Percentiles rank a stretch among this genome's conserved stretches.
These are phyloP conservation scores for Drosophila incognita DNA, from an alignment of 2,888 invertebrate genomes.

Conservation along the genomic window DNA sequence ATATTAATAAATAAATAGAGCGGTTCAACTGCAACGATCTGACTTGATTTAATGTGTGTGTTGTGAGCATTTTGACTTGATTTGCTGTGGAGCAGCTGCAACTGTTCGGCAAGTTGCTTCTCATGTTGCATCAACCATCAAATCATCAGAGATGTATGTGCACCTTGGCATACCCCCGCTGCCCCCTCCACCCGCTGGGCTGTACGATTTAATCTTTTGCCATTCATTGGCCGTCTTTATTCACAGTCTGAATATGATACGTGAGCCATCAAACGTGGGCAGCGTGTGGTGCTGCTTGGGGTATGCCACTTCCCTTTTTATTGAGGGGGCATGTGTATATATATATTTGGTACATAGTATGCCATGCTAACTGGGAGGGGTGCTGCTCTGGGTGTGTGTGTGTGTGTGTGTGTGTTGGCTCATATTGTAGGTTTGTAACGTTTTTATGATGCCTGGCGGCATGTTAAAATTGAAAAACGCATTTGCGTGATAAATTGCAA, in stretches of 20 bases:
- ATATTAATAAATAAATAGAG: neutral
- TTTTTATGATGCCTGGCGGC: conserved; percentile 84
- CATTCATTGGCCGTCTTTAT: conserved; percentile 29
- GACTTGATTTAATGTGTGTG: neutral
- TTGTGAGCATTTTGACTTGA: conserved; percentile 13
- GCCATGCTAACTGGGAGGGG: conserved; percentile 4
- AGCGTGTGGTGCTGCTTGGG: conserved; percentile 41
- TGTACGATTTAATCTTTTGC: conserved; percentile 18
- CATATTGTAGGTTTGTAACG: conserved; percentile 79
- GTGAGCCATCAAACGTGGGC: conserved; percentile 63
- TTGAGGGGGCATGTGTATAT: conserved; percentile 18
- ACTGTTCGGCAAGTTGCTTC: conserved; percentile 4
- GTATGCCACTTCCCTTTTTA: conserved; percentile 34
- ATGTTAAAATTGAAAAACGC: conserved; percentile 85
- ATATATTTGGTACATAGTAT: neutral
- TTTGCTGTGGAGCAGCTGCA: conserved; percentile 30
- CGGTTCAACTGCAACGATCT: neutral
- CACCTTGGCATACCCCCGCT: neutral
- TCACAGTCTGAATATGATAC: conserved; percentile 34
- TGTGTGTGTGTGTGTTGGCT: conserved; percentile 58
- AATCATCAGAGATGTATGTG: conserved; percentile 12
- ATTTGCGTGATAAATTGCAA: conserved; percentile 85
- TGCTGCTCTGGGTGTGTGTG: conserved; percentile 25
- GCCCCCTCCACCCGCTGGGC: neutral
- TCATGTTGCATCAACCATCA: conserved; percentile 31